A percentile compares a stretch with the other conserved stretches of the same genome.
Conservation (phyloP, 2,888 invertebrate species). For the Platycheirus rosarum region DNA sequence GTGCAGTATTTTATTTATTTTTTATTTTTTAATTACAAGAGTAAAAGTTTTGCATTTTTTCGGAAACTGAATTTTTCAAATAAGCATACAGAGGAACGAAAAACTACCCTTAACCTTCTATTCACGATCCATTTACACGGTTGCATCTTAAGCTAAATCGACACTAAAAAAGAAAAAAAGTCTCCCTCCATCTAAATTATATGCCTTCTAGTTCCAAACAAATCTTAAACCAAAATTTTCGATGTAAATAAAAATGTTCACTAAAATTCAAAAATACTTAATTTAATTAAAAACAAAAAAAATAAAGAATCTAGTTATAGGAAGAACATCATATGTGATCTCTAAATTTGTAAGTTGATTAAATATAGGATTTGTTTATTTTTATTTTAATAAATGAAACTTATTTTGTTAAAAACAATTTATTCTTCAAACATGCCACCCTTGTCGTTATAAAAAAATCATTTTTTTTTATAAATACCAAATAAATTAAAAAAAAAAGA, state of each 20-base stretch:
- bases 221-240: constrained; percentile 55
- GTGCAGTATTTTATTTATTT: too few relatives aligned
- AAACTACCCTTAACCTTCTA: too few relatives aligned
- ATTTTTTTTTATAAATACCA: constrained; percentile 47
- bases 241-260: constrained; percentile 55
- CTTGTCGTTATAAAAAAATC: not conserved
- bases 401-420: constrained; percentile 22
- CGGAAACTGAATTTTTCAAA: too few relatives aligned
- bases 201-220: not conserved
- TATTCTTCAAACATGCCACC: constrained; percentile 49
- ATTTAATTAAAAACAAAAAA: constrained; percentile 38
- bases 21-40: too few relatives aligned
- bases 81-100: too few relatives aligned
- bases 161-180: not conserved
- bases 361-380: constrained; percentile 43
- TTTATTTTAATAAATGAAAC: constrained; percentile 9
- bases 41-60: too few relatives aligned
- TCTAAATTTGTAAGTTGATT: constrained; percentile 75
- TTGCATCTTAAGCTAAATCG: too few relatives aligned
- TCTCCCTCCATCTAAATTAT: not conserved
- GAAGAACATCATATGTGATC: constrained; percentile 76
- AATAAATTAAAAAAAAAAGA: constrained; percentile 58
- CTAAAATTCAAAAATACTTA: constrained; percentile 53
- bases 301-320: constrained; percentile 40
- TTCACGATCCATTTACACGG: too few relatives aligned